Percentiles rank a stretch among this genome's conserved stretches.
Conservation (phyloP, 2,113 vertebrate species). For the Gallinago jamesoni region DNA sequence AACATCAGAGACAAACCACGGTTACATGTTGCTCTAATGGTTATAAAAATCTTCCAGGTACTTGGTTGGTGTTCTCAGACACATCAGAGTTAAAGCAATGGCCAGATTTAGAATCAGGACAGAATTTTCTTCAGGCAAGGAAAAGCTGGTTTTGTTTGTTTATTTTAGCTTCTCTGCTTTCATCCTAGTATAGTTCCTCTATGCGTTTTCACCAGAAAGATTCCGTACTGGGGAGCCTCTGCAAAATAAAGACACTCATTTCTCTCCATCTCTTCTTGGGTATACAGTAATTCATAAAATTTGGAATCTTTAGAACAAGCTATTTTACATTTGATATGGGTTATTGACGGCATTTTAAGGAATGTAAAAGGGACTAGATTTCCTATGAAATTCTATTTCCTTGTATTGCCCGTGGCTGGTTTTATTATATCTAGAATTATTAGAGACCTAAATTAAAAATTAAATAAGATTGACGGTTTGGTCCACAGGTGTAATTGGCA, state of each 20-base stretch:
- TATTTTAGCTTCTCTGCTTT: background rate
- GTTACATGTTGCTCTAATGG: background rate
- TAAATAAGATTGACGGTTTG: background rate
- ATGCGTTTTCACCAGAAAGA: background rate
- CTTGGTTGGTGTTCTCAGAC: background rate
- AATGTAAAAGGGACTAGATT: background rate
- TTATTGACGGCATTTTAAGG: background rate
- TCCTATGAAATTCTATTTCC: background rate
- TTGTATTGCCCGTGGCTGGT: background rate
- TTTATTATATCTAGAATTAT: background rate
- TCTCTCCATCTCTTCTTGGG: background rate
- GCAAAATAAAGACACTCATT: background rate
- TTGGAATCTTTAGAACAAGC: background rate
- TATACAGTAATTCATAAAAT: background rate
- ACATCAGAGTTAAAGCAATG: background rate
- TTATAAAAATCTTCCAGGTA: background rate
- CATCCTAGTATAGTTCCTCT: background rate
- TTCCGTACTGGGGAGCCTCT: background rate
- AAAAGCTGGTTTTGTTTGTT: background rate
- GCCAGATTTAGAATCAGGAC: background rate
- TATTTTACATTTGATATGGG: background rate
- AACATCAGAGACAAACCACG: background rate
- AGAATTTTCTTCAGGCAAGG: background rate
- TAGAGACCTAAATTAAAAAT: background rate
- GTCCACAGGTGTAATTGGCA: background rate